Evolutionary conservation across 1,140 invertebrate species (phyloP).

Genomic region (Aleiodes sp.): DNA sequence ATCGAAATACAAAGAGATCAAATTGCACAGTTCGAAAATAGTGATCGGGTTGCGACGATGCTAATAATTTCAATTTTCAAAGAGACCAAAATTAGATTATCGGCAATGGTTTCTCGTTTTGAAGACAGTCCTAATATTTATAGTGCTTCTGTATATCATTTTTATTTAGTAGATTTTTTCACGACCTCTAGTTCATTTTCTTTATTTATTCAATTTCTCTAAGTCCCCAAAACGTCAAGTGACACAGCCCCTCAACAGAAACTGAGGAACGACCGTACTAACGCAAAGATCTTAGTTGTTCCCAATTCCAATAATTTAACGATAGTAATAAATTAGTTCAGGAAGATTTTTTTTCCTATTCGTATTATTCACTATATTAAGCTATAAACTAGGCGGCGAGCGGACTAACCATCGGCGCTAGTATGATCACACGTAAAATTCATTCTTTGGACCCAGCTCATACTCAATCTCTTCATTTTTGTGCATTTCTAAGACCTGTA

Average conservation of each 20-base stretch:
- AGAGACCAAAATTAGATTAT: no score
- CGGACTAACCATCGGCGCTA: constrained; percentile 17
- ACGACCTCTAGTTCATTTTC: constrained; percentile 15
- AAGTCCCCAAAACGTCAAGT: constrained; percentile 25
- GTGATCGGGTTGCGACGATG: no score
- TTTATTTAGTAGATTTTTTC: constrained; percentile 1
- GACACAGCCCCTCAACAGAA: constrained; percentile 26
- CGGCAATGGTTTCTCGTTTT: no score
- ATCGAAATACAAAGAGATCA: no score
- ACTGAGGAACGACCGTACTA: constrained; percentile 27
- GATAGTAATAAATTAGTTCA: constrained; percentile 50
- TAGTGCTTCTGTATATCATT: constrained; percentile 4
- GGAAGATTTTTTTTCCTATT: constrained; percentile 41
- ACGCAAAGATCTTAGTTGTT: constrained; percentile 54
- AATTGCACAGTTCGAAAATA: no score
- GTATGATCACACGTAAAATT: constrained; percentile 78
- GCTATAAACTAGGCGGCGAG: constrained; percentile 32
- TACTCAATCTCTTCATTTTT: constrained; percentile 94
- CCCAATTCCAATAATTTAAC: constrained; percentile 62
- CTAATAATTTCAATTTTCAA: no score
- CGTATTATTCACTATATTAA: constrained; percentile 26
- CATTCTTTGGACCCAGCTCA: constrained; percentile 87
- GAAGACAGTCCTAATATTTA: not conserved
- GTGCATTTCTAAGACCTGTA: constrained; percentile 91
- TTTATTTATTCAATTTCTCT: constrained; percentile 29